Percentiles rank a stretch among this genome's conserved stretches.
These are phyloP conservation scores for Pseudocheirus occidentalis DNA, from an alignment of 2,797 vertebrate species.

Conservation along the genomic window DNA sequence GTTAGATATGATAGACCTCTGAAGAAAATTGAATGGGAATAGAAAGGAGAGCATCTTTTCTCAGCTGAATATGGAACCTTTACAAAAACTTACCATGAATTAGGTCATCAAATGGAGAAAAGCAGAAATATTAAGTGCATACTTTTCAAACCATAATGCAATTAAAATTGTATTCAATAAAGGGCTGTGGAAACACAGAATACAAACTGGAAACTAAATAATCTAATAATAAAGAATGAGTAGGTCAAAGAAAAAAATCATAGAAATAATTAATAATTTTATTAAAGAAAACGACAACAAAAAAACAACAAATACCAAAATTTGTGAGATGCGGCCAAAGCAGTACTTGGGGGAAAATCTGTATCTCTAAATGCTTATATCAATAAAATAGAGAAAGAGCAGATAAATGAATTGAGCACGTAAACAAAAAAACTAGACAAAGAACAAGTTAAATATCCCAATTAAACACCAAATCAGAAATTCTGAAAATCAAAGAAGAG, in stretches of 20 bases:
- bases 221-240: background rate
- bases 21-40: background rate
- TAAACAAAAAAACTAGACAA: background rate
- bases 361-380: background rate
- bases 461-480: background rate
- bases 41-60: background rate
- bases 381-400: background rate
- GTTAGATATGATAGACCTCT: background rate
- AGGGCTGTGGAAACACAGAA: background rate
- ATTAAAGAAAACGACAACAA: background rate
- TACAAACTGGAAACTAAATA: background rate
- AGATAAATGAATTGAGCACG: background rate
- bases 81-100: background rate
- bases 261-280: background rate
- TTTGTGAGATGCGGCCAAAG: background rate
- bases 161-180: background rate
- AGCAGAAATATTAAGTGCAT: background rate
- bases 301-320: background rate
- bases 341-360: background rate
- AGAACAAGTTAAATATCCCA: background rate
- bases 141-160: background rate
- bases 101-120: background rate
- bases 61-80: background rate
- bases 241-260: background rate
- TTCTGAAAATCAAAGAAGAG: background rate